These are phyloP conservation scores for Sylvicola cinctus DNA, from an alignment of 2,888 invertebrate genomes.

Conservation along the genomic window DNA sequence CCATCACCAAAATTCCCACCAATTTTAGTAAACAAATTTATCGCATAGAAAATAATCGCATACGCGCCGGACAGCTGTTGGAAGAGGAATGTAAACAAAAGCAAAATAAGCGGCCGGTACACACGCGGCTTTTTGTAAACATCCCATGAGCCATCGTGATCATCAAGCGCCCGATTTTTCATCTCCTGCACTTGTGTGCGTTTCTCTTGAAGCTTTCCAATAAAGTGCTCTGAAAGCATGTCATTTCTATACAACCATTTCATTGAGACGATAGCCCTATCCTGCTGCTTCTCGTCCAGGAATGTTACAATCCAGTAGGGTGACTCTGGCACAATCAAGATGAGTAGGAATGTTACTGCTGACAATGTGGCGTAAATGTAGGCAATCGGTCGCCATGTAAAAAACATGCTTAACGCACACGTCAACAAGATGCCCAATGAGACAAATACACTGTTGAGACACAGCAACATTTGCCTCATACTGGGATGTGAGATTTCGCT, in stretches of 20 bases:
- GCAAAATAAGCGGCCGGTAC: constrained; percentile 29
- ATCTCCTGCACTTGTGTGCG: background rate
- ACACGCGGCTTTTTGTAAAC: constrained; percentile 17
- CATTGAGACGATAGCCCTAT: constrained; percentile 21
- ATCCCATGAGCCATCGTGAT: too few relatives aligned
- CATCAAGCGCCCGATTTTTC: too few relatives aligned
- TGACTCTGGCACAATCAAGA: constrained; percentile 31
- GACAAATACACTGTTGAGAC: constrained; percentile 34
- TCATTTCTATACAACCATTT: constrained; percentile 26
- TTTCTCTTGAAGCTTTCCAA: too few relatives aligned
- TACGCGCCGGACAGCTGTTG: constrained; percentile 36
- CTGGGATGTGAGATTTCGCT: constrained; percentile 34
- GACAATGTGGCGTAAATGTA: constrained; percentile 24
- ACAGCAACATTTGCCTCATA: constrained; percentile 31
- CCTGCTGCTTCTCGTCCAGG: constrained; percentile 14
- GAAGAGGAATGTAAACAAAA: constrained; percentile 27
- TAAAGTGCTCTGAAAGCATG: too few relatives aligned
- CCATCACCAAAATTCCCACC: constrained; percentile 10
- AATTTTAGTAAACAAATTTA: constrained; percentile 10
- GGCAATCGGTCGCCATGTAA: constrained; percentile 30
- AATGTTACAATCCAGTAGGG: constrained; percentile 34
- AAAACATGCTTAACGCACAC: constrained; percentile 27
- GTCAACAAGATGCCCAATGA: constrained; percentile 34
- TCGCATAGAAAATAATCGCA: constrained; percentile 31
- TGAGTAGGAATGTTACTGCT: constrained; percentile 16